phyloP scores from a whole-genome alignment of 2,113 vertebrate genomes.

The Gymnobelideus leadbeateri region DNA sequence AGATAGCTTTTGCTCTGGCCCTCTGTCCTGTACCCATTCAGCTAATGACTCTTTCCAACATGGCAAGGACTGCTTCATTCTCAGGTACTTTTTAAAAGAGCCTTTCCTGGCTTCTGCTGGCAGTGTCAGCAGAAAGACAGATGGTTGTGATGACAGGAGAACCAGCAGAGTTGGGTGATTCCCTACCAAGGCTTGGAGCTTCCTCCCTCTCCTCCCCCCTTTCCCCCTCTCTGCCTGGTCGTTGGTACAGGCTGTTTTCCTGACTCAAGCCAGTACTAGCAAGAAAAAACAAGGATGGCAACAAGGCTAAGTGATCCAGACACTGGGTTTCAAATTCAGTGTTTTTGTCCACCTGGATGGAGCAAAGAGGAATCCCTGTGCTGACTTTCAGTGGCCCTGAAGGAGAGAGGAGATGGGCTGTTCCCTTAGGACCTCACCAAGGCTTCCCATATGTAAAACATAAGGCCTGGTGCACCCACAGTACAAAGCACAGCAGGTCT shows the following conservation, averaged over 20 bases:
- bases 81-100: neutral
- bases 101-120: neutral
- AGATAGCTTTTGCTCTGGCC: neutral
- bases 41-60: neutral
- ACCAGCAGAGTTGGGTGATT: neutral
- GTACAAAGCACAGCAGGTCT: neutral
- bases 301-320: neutral
- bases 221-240: neutral
- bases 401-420: no score
- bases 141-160: neutral
- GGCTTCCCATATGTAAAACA: accelerated
- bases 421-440: neutral
- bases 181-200: neutral
- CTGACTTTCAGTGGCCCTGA: no score
- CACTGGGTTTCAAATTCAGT: neutral
- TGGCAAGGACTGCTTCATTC: neutral
- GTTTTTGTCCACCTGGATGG: neutral
- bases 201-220: neutral
- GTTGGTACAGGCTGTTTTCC: neutral
- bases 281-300: neutral
- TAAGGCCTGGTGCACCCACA: neutral
- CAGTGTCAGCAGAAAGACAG: neutral
- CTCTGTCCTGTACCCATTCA: neutral
- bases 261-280: neutral
- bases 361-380: neutral